Conservation (phyloP, 1,140 invertebrate genomes). For the Procambarus clarkii region DNA sequence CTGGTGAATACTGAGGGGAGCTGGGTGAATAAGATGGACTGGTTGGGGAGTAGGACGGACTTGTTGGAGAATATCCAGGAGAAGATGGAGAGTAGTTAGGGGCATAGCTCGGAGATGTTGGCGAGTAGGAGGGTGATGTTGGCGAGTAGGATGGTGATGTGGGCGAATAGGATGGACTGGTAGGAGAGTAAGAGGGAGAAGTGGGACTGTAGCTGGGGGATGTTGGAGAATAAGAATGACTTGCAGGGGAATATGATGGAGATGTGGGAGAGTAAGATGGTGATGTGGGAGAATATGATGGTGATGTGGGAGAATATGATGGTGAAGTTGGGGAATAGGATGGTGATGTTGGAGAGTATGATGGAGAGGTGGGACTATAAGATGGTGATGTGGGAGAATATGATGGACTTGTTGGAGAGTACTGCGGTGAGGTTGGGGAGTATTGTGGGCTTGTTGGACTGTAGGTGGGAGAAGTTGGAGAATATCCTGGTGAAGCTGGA, state of each 20-base stretch:
- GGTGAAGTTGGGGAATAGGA: conserved; percentile 85
- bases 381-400: no score
- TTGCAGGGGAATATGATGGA: conserved; percentile 79
- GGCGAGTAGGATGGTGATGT: conserved; percentile 86
- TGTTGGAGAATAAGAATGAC: conserved; percentile 79
- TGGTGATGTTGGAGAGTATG: conserved; percentile 90
- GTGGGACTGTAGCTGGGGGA: conserved; percentile 80
- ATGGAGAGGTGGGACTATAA: conserved; percentile 80
- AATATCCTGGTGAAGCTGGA: no score
- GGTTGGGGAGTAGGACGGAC: conserved; percentile 85
- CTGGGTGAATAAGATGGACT: conserved; percentile 85
- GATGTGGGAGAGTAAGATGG: conserved; percentile 87
- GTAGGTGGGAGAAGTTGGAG: no score
- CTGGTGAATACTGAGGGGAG: conserved; percentile 78
- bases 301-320: conserved; percentile 72
- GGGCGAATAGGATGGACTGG: conserved; percentile 85
- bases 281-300: no score
- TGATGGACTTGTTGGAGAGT: no score
- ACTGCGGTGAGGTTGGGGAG: no score
- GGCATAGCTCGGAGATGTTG: conserved; percentile 80
- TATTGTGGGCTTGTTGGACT: no score
- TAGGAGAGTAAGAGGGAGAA: conserved; percentile 86
- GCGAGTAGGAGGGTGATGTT: conserved; percentile 78
- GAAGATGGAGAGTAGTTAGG: conserved; percentile 78
- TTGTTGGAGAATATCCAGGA: conserved; percentile 85